Conservation (phyloP, 2,113 vertebrate genomes). For the Tragelaphus imberbis region DNA sequence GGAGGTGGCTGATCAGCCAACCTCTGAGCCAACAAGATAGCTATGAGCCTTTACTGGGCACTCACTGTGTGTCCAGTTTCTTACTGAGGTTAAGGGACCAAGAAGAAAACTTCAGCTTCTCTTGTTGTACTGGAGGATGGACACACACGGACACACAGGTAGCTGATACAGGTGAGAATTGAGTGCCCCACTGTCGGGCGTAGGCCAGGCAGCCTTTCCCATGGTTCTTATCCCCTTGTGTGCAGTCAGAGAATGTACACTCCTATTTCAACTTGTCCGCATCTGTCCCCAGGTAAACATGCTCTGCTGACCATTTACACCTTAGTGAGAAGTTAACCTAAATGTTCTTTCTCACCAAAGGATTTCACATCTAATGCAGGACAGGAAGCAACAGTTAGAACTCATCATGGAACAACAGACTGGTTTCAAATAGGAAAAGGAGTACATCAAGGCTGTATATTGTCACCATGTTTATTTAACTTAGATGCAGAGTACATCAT, state of each 20-base stretch:
- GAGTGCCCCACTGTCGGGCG: not conserved
- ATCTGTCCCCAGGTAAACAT: not conserved
- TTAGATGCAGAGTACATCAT: too few species aligned
- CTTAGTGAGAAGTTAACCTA: not conserved
- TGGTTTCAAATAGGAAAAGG: too few species aligned
- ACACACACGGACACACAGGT: not conserved
- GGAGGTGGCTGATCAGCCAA: not conserved
- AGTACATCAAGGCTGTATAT: too few species aligned
- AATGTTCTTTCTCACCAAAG: not conserved
- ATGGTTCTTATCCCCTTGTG: not conserved
- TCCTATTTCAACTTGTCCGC: not conserved
- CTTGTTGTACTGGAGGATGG: not conserved
- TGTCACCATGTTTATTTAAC: too few species aligned
- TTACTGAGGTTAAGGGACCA: not conserved
- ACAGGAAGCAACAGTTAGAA: too few species aligned
- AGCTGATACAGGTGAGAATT: not conserved
- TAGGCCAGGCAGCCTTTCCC: not conserved
- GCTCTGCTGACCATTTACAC: not conserved
- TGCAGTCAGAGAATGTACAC: not conserved
- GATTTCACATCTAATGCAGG: not conserved
- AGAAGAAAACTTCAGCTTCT: not conserved
- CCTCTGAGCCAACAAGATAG: not conserved
- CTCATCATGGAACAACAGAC: too few species aligned
- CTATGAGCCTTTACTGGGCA: not conserved
- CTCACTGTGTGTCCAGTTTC: not conserved